Conservation (phyloP, 2,113 vertebrate genomes). For the Orycteropus afer region DNA sequence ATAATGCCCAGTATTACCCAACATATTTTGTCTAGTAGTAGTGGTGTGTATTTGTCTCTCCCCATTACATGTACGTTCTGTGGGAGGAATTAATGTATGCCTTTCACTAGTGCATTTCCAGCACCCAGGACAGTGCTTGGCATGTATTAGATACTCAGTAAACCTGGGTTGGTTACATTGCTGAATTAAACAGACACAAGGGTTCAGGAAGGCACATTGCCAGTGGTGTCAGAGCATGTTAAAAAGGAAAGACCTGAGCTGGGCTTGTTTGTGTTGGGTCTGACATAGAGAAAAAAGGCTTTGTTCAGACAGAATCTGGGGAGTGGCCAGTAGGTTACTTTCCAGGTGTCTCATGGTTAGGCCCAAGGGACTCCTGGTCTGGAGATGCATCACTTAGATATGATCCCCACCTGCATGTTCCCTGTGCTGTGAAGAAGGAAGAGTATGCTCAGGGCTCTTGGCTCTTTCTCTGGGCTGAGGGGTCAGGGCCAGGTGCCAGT, state of each 20-base stretch:
- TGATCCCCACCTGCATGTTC: neutral
- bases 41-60: neutral
- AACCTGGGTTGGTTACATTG: neutral
- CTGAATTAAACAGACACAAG: neutral
- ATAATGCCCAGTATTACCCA: neutral
- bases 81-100: neutral
- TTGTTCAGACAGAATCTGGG: neutral
- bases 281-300: neutral
- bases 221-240: neutral
- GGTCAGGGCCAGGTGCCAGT: neutral
- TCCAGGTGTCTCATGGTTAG: neutral
- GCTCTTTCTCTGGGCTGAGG: neutral
- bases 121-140: neutral
- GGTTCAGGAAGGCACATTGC: neutral
- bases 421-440: neutral
- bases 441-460: neutral
- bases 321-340: neutral
- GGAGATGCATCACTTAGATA: neutral
- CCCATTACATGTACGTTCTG: neutral
- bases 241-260: neutral
- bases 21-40: neutral
- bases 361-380: neutral
- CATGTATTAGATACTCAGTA: neutral
- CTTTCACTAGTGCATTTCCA: neutral
- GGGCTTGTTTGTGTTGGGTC: neutral